Evolutionary conservation across 1,140 invertebrate species (phyloP).

Genomic region (Thaumetopoea pityocampa): DNA sequence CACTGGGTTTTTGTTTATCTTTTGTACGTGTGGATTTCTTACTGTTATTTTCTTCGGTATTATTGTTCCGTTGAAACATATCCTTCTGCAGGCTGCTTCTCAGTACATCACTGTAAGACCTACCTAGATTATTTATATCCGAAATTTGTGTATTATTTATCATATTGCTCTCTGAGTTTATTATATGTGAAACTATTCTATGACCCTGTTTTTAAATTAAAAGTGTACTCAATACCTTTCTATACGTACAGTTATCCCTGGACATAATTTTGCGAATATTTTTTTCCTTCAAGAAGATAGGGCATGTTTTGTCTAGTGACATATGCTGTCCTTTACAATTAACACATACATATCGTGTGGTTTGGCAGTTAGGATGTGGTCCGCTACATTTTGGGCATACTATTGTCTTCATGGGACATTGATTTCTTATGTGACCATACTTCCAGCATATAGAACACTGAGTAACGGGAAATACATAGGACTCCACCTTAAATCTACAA

Average conservation of each 20-base stretch:
- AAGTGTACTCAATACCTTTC: conserved; percentile 15
- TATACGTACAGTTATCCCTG: conserved; percentile 22
- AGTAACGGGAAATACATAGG: no score
- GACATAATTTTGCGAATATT: conserved; percentile 24
- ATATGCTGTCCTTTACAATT: conserved; percentile 28
- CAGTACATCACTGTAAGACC: no score
- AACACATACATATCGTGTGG: conserved; percentile 16
- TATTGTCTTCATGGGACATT: conserved; percentile 19
- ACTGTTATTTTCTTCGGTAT: no score
- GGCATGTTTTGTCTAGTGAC: conserved; percentile 18
- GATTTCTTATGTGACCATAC: conserved; percentile 22
- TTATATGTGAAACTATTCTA: neutral
- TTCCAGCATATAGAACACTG: conserved; percentile 33
- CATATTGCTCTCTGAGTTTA: neutral
- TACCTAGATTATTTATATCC: no score
- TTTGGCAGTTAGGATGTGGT: conserved; percentile 27
- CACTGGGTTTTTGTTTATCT: no score
- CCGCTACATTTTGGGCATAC: conserved; percentile 31
- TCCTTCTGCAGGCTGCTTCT: no score
- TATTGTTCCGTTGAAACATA: conserved; percentile 11
- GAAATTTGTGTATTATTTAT: no score
- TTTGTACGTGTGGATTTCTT: no score
- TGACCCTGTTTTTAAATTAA: neutral
- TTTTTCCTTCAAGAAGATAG: conserved; percentile 27
- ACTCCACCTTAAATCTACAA: neutral